A percentile compares a stretch with the other conserved stretches of the same genome.
Conservation (phyloP, 2,113 vertebrate species). For the Toxotes chatareus region DNA sequence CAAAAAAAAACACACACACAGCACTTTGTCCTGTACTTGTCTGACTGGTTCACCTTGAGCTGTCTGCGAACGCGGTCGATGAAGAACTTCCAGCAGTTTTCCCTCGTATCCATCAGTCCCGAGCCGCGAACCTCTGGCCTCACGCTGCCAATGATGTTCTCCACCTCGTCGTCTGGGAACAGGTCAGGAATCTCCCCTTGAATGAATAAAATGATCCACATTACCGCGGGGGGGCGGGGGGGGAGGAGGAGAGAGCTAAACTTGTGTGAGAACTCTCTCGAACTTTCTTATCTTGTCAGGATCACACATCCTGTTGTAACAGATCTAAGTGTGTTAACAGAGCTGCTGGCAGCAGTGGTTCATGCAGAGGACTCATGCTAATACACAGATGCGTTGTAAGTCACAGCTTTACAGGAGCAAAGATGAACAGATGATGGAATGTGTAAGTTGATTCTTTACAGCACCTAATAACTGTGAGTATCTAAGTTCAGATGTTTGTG, state of each 20-base stretch:
- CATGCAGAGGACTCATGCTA: slow-evolving; percentile 51
- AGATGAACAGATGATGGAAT: slow-evolving; percentile 5
- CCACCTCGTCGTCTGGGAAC: slow-evolving; percentile 93
- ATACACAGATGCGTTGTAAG: slow-evolving; percentile 30
- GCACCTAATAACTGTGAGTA: neutral
- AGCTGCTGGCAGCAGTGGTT: slow-evolving; percentile 43
- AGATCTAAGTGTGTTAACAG: slow-evolving; percentile 38
- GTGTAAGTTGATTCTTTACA: neutral
- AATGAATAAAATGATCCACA: slow-evolving; percentile 34
- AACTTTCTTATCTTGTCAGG: slow-evolving; percentile 39
- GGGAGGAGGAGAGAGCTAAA: neutral
- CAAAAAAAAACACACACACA: slow-evolving; percentile 5
- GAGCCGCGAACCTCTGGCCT: slow-evolving; percentile 89
- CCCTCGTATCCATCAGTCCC: slow-evolving; percentile 90
- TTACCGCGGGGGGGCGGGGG: neutral
- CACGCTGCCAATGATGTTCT: slow-evolving; percentile 89
- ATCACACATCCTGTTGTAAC: slow-evolving; percentile 46
- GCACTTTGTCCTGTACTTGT: slow-evolving; percentile 3
- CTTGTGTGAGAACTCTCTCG: neutral
- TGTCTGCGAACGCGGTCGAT: slow-evolving; percentile 89
- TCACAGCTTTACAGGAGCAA: slow-evolving; percentile 24
- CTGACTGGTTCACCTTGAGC: slow-evolving; percentile 88
- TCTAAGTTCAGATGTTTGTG: neutral
- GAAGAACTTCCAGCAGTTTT: slow-evolving; percentile 97
- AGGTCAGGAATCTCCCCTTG: slow-evolving; percentile 96